Base-by-base conservation (phyloP, 37 sponge, comb jelly and placozoan genomes). In the Corticium candelabrum region DNA sequence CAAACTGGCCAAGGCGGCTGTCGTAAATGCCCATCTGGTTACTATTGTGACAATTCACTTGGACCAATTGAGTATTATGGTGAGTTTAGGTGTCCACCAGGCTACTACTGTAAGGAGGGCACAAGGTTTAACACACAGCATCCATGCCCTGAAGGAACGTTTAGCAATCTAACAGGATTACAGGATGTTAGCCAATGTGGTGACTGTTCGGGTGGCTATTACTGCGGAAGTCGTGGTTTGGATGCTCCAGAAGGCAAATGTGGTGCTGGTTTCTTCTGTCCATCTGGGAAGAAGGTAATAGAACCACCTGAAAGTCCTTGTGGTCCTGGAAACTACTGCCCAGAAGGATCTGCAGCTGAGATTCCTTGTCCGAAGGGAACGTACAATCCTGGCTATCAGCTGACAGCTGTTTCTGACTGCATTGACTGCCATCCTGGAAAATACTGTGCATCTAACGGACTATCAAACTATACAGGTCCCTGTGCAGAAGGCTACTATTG, bases 301-400 rank as follows among this genome's bases (percentile, higher is more conserved):
- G 41, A 77, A 30, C 76, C 67, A n/a, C 34, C 30, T 3, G 69
- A 33, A 67, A 3, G 39, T 11, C 67, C 32, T 35, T 82, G 83
- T 43, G 27, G 69, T 40, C 40, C 69, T 35, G 83, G 83, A 30
- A 36, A 41, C 27, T 82, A 82, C 69, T 82, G 83, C 34, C 83
- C 83, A 32, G 68, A 3, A 3, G 83, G 83, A 2, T n/a, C 70
- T 3, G 35, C 40, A 15, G 68, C 4, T 38, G 69, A 41, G 4
- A 33, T 30, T n/a, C 83, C 78, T 1, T 82, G 83, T 33, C 83
- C 83, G 2, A 69, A 69, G 7, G 83, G 83, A 43, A 77, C 78
- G n/a, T 82, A 80, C 78, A 82, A 62, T 80, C 37, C 37, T 4
- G 78, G 35, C 3, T 36, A 30, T 7, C 35, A 34, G 36, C 73